Evolutionary conservation across 2,113 vertebrate genomes (phyloP).

Genomic region (Xiphophorus couchianus): DNA sequence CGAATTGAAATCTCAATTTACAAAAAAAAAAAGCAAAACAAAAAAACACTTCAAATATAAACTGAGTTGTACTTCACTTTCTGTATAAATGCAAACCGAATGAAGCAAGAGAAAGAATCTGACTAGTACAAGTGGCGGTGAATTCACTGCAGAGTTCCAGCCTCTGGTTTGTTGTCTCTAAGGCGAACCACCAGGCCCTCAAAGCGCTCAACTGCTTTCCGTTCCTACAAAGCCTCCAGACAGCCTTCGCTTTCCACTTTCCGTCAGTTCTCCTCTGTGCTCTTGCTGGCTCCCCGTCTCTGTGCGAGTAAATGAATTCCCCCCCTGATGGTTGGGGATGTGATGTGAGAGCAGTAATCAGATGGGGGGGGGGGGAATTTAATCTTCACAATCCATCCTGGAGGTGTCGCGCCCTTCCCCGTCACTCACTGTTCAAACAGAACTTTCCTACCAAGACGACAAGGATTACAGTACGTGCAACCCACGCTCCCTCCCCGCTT

Average conservation of each 20-base stretch:
- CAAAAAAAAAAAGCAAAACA: neutral
- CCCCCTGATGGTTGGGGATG: constrained; percentile 65
- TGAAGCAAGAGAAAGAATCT: constrained; percentile 13
- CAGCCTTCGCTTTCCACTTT: constrained; percentile 60
- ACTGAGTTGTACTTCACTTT: neutral
- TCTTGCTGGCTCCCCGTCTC: constrained; percentile 55
- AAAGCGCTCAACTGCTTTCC: constrained; percentile 66
- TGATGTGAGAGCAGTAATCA: constrained; percentile 67
- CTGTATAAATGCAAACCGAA: neutral
- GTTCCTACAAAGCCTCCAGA: constrained; percentile 68
- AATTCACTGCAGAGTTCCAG: constrained; percentile 20
- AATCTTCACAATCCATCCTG: constrained; percentile 73
- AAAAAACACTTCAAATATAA: no score
- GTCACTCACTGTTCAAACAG: constrained; percentile 72
- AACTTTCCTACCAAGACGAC: constrained; percentile 64
- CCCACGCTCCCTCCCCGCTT: constrained; percentile 26
- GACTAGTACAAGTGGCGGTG: constrained; percentile 1
- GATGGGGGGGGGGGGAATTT: constrained; percentile 62
- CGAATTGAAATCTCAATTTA: neutral
- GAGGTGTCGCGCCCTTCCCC: constrained; percentile 62
- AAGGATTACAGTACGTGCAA: constrained; percentile 53
- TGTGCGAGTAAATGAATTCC: constrained; percentile 74
- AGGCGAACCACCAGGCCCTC: constrained; percentile 51
- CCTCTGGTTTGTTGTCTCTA: constrained; percentile 31
- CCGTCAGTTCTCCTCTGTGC: constrained; percentile 54